These are phyloP conservation scores for Diprion similis DNA, from an alignment of 1,140 invertebrate genomes.

Conservation along the genomic window DNA sequence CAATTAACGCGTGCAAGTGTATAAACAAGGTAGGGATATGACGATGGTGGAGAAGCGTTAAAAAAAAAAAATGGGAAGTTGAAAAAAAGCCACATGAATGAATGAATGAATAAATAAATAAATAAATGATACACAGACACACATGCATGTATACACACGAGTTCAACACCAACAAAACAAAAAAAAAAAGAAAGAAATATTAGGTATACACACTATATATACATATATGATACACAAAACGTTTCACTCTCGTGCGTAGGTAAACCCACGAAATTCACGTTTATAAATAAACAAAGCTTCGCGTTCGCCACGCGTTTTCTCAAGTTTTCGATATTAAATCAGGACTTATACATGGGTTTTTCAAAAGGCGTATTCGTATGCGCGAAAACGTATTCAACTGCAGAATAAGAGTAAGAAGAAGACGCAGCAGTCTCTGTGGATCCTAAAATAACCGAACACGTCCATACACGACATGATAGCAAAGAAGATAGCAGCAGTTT, in stretches of 20 bases:
- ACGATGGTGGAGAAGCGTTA: conserved; percentile 20
- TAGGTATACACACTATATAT: not conserved
- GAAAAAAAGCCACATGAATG: conserved; percentile 23
- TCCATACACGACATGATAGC: not conserved
- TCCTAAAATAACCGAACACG: not conserved
- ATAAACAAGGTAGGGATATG: conserved; percentile 17
- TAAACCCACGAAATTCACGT: too few relatives aligned
- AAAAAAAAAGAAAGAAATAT: conserved; percentile 11
- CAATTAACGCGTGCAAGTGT: conserved; percentile 18
- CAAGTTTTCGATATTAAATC: too few relatives aligned
- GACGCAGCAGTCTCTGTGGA: not conserved
- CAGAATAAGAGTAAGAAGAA: conserved; percentile 1
- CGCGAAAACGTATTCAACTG: too few relatives aligned
- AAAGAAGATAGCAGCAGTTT: not conserved
- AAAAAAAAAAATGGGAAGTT: conserved; percentile 23
- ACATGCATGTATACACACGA: conserved; percentile 14
- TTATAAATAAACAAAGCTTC: too few relatives aligned
- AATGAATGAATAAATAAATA: conserved; percentile 9
- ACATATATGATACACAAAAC: too few relatives aligned
- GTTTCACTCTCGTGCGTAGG: too few relatives aligned
- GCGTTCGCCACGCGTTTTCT: too few relatives aligned
- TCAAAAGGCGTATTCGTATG: not conserved
- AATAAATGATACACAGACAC: conserved; percentile 1
- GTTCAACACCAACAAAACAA: not conserved
- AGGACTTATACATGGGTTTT: too few relatives aligned